Conservation (phyloP, 2,113 vertebrate genomes). For the Bubalus kerabau region DNA sequence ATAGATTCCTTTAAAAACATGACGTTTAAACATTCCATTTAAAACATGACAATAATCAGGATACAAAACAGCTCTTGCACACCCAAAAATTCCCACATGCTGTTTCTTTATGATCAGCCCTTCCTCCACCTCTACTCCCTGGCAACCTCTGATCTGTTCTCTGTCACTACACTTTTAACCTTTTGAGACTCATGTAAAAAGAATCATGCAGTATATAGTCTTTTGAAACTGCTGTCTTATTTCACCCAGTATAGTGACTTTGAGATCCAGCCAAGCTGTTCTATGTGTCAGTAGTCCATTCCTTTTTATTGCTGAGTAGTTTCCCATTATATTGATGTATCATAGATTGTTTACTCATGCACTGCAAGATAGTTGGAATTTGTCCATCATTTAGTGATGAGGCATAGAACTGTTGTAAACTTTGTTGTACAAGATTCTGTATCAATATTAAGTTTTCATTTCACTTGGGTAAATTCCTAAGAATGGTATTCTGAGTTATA, state of each 20-base stretch:
- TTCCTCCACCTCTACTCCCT: neutral
- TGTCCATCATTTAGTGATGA: neutral
- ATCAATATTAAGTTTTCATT: neutral
- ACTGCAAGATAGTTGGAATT: neutral
- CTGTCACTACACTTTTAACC: neutral
- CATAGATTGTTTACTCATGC: neutral
- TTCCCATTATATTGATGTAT: neutral
- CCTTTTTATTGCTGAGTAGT: neutral
- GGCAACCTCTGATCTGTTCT: neutral
- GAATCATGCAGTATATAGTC: neutral
- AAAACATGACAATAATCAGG: neutral
- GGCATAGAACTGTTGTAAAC: neutral
- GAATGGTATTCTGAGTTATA: neutral
- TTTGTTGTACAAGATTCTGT: neutral
- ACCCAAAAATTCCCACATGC: neutral
- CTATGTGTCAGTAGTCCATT: no score
- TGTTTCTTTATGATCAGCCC: rapidly evolving
- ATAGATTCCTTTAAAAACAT: neutral
- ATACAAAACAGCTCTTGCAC: neutral
- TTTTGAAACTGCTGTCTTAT: neutral
- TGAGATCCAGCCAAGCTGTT: neutral
- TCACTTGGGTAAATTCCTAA: neutral
- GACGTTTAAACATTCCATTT: neutral
- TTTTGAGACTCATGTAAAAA: neutral
- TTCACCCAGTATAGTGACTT: neutral